Conservation (phyloP, 1,140 invertebrate genomes). For the Caenorhabditis remanei region DNA sequence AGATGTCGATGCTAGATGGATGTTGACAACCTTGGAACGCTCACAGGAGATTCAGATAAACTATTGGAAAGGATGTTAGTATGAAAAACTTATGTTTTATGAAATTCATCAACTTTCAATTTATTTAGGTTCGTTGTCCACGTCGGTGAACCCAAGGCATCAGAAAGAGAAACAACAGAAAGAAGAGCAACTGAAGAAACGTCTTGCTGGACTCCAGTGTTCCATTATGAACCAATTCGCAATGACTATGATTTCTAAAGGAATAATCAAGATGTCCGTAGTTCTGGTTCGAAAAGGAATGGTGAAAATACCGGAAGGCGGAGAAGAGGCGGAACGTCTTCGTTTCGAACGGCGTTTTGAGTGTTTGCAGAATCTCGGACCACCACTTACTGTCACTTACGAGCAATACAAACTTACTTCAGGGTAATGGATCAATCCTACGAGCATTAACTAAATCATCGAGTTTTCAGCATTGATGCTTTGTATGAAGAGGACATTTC, state of each 20-base stretch:
- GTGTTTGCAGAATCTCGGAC: not conserved
- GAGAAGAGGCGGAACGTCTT: conserved; percentile 9
- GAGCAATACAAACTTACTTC: not conserved
- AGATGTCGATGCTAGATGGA: not conserved
- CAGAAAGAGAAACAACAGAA: not conserved
- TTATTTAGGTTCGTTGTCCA: not conserved
- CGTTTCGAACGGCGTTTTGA: conserved; percentile 23
- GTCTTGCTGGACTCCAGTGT: not conserved
- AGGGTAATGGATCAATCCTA: not conserved
- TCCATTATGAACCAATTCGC: not conserved
- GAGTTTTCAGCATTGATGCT: not conserved
- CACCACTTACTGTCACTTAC: not conserved
- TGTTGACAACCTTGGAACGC: not conserved
- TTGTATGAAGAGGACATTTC: not conserved
- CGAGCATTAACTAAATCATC: not conserved
- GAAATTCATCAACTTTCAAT: not conserved
- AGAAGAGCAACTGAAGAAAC: not conserved
- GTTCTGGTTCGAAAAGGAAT: not conserved
- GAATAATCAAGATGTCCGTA: conserved; percentile 1
- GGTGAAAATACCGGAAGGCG: not conserved
- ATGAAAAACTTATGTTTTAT: no score
- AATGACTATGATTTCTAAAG: not conserved
- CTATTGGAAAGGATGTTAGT: not conserved
- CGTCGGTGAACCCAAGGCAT: not conserved
- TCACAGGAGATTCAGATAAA: conserved; percentile 2